Conservation (phyloP, 1,140 invertebrate genomes). For the Atopsyche davidsoni region DNA sequence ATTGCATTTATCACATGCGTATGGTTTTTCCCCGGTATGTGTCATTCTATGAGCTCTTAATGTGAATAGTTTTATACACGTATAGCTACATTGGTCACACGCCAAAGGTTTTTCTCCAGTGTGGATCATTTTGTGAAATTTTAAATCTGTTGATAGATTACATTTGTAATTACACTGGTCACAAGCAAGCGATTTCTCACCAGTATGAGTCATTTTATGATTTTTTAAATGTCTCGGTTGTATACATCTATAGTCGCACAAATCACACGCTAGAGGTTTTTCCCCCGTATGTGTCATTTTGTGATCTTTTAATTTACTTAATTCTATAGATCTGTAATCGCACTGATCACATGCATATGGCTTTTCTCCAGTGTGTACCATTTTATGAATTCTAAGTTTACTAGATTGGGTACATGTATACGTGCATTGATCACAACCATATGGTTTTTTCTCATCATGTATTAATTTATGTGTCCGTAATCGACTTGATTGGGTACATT, state of each 20-base stretch:
- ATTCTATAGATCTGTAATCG: background rate
- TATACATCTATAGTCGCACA: background rate
- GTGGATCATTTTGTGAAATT: background rate
- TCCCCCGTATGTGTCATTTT: background rate
- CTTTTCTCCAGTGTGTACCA: background rate
- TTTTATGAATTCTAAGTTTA: background rate
- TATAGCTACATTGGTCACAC: background rate
- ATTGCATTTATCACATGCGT: background rate
- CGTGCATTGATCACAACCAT: background rate
- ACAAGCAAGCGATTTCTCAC: background rate
- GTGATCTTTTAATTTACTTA: background rate
- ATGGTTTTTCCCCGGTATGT: background rate
- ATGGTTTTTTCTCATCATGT: background rate
- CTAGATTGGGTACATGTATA: background rate
- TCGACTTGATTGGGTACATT: background rate
- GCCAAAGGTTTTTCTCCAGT: background rate
- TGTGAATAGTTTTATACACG: background rate
- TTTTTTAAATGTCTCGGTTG: background rate
- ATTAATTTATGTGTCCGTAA: background rate
- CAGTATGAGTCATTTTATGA: background rate
- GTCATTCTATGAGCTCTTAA: background rate
- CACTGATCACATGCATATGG: background rate
- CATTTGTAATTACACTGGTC: background rate
- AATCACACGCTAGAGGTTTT: background rate
- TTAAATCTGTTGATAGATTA: background rate